Base-by-base conservation (phyloP, 2,888 invertebrate genomes). In the Zaprionus bogoriensis region DNA sequence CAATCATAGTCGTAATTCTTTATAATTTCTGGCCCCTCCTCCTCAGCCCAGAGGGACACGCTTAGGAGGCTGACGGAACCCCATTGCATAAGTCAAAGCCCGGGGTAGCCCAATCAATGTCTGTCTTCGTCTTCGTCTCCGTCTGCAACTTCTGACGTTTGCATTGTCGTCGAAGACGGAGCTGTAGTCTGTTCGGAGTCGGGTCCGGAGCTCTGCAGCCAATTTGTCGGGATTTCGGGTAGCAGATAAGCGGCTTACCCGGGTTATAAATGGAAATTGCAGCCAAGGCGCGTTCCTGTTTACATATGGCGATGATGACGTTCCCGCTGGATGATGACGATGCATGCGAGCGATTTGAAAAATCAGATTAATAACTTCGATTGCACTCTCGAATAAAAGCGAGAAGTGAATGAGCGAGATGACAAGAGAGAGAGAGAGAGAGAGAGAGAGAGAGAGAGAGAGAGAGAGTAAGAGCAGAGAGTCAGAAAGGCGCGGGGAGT, bases 351-450 rank as follows among this genome's bases (percentile, higher is more conserved):
- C 51, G 84, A 86, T 87, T 82, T 70, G 59, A 71, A 68, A 82
- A 79, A 87, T 77, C 80, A 79, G 82, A 87, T 82, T 82, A 82
- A 86, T 83, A 87, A 82, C 72, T 73, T 67, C 80, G 77, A 81
- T 79, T 79, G 83, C 67, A 72, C 45, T 60, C 57, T 23, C 6
- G 7, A 38, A 28, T 32, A 20, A 14, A 41, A 25, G 38, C 19
- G 12, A n/a, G 17, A 39, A 36, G 14, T 22, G 46, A 52, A 41
- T 19, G 9, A 46, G 32, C 50, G 4, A 42, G 12, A n/a, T 7
- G 44, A 45, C 28, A 17, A 17, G 23, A 42, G 39, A 61, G 25
- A 39, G 23, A 36, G 54, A 52, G 9, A 2, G 1, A 30, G 2
- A 30, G 20, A 23, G n/a, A 14, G 32, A 36, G 32, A 36, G 3